Percentiles rank a stretch among this genome's conserved stretches.
Conservation (phyloP, 2,888 invertebrate species). For the Seira sanloemensis region DNA sequence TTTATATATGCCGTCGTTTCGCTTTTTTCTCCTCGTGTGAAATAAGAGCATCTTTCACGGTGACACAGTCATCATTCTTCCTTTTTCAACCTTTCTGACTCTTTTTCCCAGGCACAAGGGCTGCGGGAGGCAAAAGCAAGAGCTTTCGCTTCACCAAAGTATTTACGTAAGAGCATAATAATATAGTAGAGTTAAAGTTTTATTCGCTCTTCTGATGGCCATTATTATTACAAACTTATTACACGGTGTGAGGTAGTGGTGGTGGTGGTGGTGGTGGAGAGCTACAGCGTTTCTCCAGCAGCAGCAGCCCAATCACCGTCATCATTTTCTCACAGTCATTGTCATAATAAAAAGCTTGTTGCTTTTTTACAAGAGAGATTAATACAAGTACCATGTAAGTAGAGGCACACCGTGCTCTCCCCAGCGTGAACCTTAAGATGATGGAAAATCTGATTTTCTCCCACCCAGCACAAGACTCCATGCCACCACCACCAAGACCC, state of each 20-base stretch:
- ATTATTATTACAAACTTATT: no score
- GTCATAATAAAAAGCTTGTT: neutral
- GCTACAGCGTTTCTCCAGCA: no score
- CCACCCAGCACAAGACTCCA: no score
- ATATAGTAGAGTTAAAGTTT: no score
- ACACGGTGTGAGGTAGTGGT: no score
- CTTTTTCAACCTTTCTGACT: neutral
- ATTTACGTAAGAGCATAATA: no score
- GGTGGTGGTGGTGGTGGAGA: no score
- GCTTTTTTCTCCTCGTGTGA: neutral
- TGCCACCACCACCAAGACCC: no score
- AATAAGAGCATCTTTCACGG: neutral
- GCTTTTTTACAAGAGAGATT: neutral
- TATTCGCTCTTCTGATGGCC: no score
- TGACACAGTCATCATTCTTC: neutral
- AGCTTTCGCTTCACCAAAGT: no score
- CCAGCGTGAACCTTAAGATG: neutral
- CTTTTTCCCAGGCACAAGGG: no score
- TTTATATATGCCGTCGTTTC: neutral
- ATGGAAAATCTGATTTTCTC: neutral
- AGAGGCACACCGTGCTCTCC: neutral
- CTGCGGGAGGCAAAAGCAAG: no score
- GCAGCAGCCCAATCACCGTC: neutral
- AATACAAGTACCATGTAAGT: neutral
- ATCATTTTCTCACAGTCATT: neutral